These are phyloP conservation scores for Apodemia mormo DNA, from an alignment of 2,888 invertebrate species.

Conservation along the genomic window DNA sequence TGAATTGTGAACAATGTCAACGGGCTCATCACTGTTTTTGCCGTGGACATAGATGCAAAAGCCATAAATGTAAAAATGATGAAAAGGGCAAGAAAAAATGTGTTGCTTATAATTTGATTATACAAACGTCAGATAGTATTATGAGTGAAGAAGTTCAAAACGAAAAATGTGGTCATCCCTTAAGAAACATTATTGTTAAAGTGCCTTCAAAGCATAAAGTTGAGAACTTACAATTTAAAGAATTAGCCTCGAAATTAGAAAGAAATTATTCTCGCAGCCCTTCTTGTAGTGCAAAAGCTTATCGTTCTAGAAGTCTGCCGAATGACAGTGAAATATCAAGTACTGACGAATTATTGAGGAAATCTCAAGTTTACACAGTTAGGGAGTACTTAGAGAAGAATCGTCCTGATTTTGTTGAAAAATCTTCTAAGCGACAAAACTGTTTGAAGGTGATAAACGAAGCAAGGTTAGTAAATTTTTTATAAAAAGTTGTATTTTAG, in stretches of 20 bases:
- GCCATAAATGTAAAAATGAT: slow-evolving; percentile 47
- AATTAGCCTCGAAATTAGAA: slow-evolving; percentile 55
- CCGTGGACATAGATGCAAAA: slow-evolving; percentile 59
- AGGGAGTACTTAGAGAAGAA: slow-evolving; percentile 87
- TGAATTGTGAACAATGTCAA: slow-evolving; percentile 63
- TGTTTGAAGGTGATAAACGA: slow-evolving; percentile 64
- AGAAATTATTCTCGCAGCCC: slow-evolving; percentile 45
- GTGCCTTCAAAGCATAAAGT: slow-evolving; percentile 57
- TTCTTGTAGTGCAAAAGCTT: slow-evolving; percentile 38
- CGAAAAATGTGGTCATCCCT: slow-evolving; percentile 44
- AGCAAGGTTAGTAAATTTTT: slow-evolving; percentile 53
- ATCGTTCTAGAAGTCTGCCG: slow-evolving; percentile 57
- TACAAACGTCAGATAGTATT: slow-evolving; percentile 71
- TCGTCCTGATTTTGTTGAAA: slow-evolving; percentile 85
- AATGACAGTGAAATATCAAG: slow-evolving; percentile 63
- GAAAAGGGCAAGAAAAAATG: slow-evolving; percentile 63
- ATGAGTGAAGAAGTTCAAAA: slow-evolving; percentile 56
- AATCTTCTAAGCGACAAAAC: slow-evolving; percentile 57
- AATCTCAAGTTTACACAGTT: slow-evolving; percentile 65
- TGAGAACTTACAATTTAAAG: slow-evolving; percentile 54
- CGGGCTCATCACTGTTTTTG: slow-evolving; percentile 59
- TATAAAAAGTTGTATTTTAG: not conserved
- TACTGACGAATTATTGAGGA: slow-evolving; percentile 55
- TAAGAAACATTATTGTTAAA: slow-evolving; percentile 68
- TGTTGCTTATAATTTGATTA: slow-evolving; percentile 71